Conservation (phyloP, 2,888 invertebrate genomes). For the Netelia fuscicornis region DNA sequence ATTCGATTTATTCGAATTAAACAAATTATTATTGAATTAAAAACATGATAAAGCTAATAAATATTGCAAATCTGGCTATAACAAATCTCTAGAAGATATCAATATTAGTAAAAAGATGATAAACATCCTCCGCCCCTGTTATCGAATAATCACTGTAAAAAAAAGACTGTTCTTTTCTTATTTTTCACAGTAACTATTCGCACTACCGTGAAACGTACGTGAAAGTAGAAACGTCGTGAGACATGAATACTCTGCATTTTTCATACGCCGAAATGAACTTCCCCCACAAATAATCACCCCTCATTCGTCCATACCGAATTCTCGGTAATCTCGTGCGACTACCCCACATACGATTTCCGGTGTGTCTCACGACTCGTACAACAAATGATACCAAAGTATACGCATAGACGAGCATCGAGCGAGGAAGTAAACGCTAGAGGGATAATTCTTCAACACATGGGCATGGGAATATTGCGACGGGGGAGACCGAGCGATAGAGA, state of each 20-base stretch:
- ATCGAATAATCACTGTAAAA: not conserved
- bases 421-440: constrained; percentile 6
- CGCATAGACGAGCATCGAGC: constrained; percentile 13
- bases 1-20: not conserved
- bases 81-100: too few relatives aligned
- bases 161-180: not conserved
- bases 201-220: not conserved
- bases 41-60: too few relatives aligned
- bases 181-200: not conserved
- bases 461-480: constrained; percentile 17
- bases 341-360: constrained; percentile 67
- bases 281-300: constrained; percentile 6
- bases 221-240: not conserved
- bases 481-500: constrained; percentile 34
- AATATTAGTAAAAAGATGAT: not conserved
- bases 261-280: too few relatives aligned
- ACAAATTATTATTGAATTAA: too few relatives aligned
- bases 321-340: constrained; percentile 69
- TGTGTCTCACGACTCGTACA: constrained; percentile 53
- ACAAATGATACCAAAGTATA: constrained; percentile 4
- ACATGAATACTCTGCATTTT: too few relatives aligned
- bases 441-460: constrained; percentile 52
- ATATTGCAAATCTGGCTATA: too few relatives aligned
- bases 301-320: constrained; percentile 56
- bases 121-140: not conserved